Percentiles rank a stretch among this genome's conserved stretches.
Conservation (phyloP, 2,797 vertebrate genomes). For the Setipinna tenuifilis region DNA sequence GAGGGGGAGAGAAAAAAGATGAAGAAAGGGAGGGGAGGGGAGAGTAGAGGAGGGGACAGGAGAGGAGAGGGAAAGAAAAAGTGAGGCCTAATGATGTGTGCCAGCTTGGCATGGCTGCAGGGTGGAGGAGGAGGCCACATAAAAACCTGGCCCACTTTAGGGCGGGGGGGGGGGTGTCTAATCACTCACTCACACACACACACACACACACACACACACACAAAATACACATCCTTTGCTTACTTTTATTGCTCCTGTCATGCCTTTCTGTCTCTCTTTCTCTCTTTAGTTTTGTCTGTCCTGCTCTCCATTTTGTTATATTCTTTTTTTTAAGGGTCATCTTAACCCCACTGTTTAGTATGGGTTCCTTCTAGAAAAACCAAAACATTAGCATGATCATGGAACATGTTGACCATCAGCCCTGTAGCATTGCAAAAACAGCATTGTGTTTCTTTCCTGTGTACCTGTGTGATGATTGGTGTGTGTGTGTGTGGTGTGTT, state of each 20-base stretch:
- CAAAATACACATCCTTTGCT: background rate
- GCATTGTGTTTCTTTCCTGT: no score
- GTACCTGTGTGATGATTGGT: no score
- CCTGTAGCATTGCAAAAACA: no score
- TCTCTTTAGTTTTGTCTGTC: background rate
- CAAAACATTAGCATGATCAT: no score
- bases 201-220: background rate
- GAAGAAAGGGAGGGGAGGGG: background rate
- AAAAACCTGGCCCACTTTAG: background rate
- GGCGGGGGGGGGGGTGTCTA: constrained; percentile 30
- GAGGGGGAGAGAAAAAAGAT: constrained; percentile 18
- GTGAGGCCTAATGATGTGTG: background rate
- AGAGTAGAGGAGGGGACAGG: background rate
- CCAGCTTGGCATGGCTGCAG: background rate
- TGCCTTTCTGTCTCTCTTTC: background rate
- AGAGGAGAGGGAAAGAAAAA: background rate
- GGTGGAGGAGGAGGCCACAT: background rate
- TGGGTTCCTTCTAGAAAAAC: no score
- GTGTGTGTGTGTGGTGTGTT: background rate
- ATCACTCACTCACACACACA: constrained; percentile 26
- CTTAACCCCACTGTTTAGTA: no score
- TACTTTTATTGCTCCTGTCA: background rate
- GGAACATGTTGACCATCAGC: no score
- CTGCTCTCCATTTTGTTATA: no score
- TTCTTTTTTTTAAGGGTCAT: no score